Percentiles rank a stretch among this genome's conserved stretches.
phyloP scores from a whole-genome alignment of 2,113 vertebrate species.

The Sceloporus tristichus region DNA sequence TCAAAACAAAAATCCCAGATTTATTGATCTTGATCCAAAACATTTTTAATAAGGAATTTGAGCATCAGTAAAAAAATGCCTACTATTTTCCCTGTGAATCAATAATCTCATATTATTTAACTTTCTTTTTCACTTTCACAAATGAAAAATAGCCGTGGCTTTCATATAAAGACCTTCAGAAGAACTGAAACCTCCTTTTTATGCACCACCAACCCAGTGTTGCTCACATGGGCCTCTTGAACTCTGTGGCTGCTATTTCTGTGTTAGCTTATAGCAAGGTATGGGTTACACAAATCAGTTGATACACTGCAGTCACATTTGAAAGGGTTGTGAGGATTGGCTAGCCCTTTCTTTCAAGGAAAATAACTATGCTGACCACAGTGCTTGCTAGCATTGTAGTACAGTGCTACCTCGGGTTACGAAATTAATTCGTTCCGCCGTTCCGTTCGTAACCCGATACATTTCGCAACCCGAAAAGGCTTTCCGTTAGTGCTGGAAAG shows the following conservation, averaged over 20 bases:
- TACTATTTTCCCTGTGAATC: background rate
- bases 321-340: background rate
- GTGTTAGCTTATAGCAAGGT: background rate
- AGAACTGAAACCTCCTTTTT: too few species aligned
- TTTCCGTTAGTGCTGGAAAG: too few species aligned
- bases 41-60: background rate
- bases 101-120: conserved; percentile 1
- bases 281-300: too few species aligned
- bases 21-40: background rate
- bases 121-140: background rate
- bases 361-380: too few species aligned
- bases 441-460: too few species aligned
- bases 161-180: background rate
- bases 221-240: too few species aligned
- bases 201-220: too few species aligned
- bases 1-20: background rate
- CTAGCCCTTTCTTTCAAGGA: background rate
- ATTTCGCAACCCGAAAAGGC: too few species aligned
- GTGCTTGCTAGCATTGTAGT: too few species aligned
- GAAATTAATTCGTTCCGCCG: too few species aligned
- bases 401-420: too few species aligned
- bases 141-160: conserved; percentile 4
- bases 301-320: background rate
- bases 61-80: background rate
- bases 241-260: background rate